phyloP scores from a whole-genome alignment of 2,888 invertebrate species.

The Watsonalla binaria region DNA sequence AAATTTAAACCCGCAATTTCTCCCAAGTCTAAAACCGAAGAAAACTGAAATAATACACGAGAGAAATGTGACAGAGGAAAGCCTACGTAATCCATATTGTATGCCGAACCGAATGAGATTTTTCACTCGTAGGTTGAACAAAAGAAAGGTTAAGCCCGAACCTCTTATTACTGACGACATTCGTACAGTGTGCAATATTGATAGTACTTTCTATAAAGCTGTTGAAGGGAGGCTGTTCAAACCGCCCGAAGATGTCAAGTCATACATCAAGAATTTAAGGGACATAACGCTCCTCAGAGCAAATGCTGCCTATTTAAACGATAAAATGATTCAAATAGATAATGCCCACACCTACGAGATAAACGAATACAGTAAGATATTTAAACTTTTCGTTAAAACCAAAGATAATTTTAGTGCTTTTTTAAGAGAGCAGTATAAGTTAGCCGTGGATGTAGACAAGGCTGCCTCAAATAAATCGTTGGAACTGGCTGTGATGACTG shows the following conservation, averaged over 20 bases:
- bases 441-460: conserved; percentile 19
- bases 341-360: conserved; percentile 14
- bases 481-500: conserved; percentile 13
- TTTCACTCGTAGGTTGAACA: conserved; percentile 14
- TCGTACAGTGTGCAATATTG: conserved; percentile 31
- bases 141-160: conserved; percentile 15
- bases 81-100: conserved; percentile 22
- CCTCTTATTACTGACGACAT: conserved; percentile 27
- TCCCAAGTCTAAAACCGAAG: conserved; percentile 5
- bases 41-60: conserved; percentile 9
- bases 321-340: conserved; percentile 29
- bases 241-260: conserved; percentile 27
- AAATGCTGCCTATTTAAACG: conserved; percentile 28
- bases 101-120: conserved; percentile 18
- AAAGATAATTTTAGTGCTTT: conserved; percentile 25
- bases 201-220: conserved; percentile 31
- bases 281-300: conserved; percentile 29
- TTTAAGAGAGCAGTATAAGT: conserved; percentile 22
- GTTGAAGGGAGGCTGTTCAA: conserved; percentile 36
- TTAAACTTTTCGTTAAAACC: conserved; percentile 9
- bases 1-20: conserved; percentile 8
- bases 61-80: conserved; percentile 10
- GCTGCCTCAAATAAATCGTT: conserved; percentile 15
- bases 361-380: conserved; percentile 16
- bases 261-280: conserved; percentile 29